phyloP scores from a whole-genome alignment of 2,888 invertebrate genomes.

The Acanthosepion esculentum region DNA sequence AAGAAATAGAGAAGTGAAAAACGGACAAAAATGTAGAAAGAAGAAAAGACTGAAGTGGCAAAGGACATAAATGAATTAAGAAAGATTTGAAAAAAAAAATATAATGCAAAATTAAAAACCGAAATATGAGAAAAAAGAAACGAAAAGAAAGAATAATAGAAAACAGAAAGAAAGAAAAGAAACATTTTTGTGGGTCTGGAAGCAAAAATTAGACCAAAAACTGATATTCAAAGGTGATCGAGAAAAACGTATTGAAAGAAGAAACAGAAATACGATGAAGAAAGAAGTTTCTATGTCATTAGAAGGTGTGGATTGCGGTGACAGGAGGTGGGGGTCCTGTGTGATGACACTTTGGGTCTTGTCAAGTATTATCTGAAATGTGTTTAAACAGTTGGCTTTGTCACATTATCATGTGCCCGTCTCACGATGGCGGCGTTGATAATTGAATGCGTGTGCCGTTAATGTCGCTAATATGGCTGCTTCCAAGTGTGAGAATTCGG shows the following conservation, averaged over 20 bases:
- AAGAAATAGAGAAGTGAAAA: no score
- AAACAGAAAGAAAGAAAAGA: not conserved
- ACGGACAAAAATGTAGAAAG: no score
- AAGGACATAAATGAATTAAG: no score
- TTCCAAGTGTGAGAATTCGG: not conserved
- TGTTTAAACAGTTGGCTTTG: constrained; percentile 18
- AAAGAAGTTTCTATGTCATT: not conserved
- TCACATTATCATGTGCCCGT: not conserved
- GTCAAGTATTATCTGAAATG: not conserved
- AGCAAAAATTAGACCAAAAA: not conserved
- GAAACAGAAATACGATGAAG: not conserved
- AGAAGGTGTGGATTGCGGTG: not conserved
- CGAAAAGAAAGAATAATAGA: not conserved
- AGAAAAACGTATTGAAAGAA: not conserved
- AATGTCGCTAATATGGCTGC: not conserved
- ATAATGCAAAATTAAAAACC: no score
- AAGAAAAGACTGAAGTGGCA: no score
- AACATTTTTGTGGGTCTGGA: not conserved
- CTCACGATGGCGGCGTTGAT: not conserved
- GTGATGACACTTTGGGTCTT: not conserved
- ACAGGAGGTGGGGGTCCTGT: not conserved
- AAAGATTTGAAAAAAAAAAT: no score
- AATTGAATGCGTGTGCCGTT: not conserved
- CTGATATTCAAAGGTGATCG: not conserved
- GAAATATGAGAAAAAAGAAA: no score